These are phyloP conservation scores for Troides helena DNA, from an alignment of 2,888 invertebrate genomes.

Conservation along the genomic window DNA sequence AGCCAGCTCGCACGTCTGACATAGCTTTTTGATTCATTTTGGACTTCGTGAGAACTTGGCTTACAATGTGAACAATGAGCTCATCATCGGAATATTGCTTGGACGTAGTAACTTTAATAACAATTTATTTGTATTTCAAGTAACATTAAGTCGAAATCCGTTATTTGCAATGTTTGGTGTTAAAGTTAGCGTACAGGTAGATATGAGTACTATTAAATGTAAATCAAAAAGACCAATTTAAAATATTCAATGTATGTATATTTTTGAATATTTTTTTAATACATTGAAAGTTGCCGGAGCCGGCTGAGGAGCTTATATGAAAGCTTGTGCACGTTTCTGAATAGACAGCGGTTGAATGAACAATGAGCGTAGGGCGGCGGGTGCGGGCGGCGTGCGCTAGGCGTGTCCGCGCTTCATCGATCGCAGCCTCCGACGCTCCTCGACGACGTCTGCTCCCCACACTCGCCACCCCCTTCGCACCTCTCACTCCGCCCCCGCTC, in stretches of 20 bases:
- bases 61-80: slow-evolving; percentile 13
- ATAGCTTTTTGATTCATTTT: slow-evolving; percentile 46
- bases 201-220: too few species aligned
- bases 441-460: slow-evolving; percentile 70
- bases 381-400: slow-evolving; percentile 58
- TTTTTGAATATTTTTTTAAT: too few species aligned
- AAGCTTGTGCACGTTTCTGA: slow-evolving; percentile 29
- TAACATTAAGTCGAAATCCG: too few species aligned
- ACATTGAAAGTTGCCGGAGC: not conserved
- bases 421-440: slow-evolving; percentile 78
- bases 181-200: too few species aligned
- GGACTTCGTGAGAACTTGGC: slow-evolving; percentile 36
- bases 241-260: too few species aligned
- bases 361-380: slow-evolving; percentile 59
- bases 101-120: not conserved
- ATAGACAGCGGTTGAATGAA: slow-evolving; percentile 57
- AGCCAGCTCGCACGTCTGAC: slow-evolving; percentile 63
- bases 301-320: not conserved
- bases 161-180: too few species aligned
- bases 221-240: too few species aligned
- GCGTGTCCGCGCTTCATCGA: slow-evolving; percentile 80
- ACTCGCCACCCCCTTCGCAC: slow-evolving; percentile 40
- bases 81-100: slow-evolving; percentile 13
- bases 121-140: too few species aligned
- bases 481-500: slow-evolving; percentile 51